These are phyloP conservation scores for Archilochus colubris DNA, from an alignment of 2,113 vertebrate genomes.

Conservation along the genomic window DNA sequence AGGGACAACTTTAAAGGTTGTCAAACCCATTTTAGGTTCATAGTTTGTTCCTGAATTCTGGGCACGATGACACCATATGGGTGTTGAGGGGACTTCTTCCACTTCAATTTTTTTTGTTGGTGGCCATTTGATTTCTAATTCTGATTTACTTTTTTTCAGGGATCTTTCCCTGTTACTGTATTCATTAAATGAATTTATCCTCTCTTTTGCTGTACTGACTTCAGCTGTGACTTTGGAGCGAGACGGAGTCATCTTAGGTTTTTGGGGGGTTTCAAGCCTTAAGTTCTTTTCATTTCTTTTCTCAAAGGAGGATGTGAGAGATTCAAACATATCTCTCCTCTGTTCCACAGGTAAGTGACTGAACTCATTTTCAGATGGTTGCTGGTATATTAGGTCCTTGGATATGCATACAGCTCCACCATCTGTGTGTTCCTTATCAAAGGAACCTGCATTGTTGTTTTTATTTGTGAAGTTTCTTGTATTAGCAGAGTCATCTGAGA, in stretches of 20 bases:
- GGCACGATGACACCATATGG: conserved; percentile 43
- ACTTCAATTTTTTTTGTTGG: neutral
- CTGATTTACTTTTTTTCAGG: neutral
- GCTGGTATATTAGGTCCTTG: conserved; percentile 8
- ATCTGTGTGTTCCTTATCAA: neutral
- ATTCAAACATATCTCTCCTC: neutral
- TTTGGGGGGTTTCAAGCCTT: neutral
- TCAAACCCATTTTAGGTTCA: conserved; percentile 85
- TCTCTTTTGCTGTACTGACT: neutral
- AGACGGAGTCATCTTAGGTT: neutral
- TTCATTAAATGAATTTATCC: neutral
- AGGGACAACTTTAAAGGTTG: conserved; percentile 92
- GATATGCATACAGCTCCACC: neutral
- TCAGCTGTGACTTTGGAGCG: neutral
- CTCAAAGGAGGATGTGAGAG: neutral
- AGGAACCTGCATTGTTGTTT: conserved; percentile 82
- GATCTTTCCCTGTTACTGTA: neutral
- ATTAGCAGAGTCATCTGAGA: conserved; percentile 1
- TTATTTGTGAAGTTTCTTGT: conserved; percentile 69
- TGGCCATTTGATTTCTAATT: conserved; percentile 1
- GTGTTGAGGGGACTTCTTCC: conserved; percentile 8
- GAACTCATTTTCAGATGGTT: neutral
- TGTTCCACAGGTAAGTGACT: neutral
- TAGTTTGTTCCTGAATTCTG: conserved; percentile 73
- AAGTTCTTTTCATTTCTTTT: neutral